Conservation (phyloP, 2,888 invertebrate genomes). For the Leptinotarsa peninsularis region DNA sequence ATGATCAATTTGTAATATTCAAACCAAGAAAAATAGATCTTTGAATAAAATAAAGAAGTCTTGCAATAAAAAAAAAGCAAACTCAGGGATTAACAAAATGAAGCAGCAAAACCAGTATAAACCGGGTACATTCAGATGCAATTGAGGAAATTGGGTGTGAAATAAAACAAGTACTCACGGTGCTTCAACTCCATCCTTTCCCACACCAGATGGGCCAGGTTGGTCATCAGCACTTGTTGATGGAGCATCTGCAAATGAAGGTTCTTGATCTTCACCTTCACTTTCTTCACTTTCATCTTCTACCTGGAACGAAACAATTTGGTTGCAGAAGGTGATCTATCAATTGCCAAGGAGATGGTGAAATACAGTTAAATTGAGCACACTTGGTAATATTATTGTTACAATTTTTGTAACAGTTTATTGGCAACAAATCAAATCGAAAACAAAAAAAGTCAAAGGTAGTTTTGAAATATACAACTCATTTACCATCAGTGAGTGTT, state of each 20-base stretch:
- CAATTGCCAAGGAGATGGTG: constrained; percentile 2
- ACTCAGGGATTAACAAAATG: constrained; percentile 6
- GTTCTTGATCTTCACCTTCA: constrained; percentile 58
- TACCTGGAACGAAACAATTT: constrained; percentile 52
- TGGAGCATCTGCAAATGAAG: constrained; percentile 59
- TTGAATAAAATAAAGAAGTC: neutral
- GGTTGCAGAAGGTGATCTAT: no score
- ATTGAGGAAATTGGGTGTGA: constrained; percentile 42
- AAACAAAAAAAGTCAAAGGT: no score
- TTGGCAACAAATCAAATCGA: no score
- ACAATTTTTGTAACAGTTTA: no score
- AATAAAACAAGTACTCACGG: constrained; percentile 65
- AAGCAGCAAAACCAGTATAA: constrained; percentile 42
- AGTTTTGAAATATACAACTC: no score
- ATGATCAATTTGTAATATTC: no score
- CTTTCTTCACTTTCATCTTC: constrained; percentile 62
- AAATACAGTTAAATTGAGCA: neutral
- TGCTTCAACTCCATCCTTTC: constrained; percentile 61
- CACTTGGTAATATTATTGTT: no score
- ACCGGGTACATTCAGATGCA: constrained; percentile 48
- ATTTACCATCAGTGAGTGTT: no score
- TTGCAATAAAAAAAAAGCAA: constrained; percentile 20
- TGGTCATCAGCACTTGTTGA: constrained; percentile 62
- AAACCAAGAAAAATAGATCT: neutral
- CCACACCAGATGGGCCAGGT: constrained; percentile 65